Conservation (phyloP, 2,113 vertebrate genomes). For the Suricata suricatta region DNA sequence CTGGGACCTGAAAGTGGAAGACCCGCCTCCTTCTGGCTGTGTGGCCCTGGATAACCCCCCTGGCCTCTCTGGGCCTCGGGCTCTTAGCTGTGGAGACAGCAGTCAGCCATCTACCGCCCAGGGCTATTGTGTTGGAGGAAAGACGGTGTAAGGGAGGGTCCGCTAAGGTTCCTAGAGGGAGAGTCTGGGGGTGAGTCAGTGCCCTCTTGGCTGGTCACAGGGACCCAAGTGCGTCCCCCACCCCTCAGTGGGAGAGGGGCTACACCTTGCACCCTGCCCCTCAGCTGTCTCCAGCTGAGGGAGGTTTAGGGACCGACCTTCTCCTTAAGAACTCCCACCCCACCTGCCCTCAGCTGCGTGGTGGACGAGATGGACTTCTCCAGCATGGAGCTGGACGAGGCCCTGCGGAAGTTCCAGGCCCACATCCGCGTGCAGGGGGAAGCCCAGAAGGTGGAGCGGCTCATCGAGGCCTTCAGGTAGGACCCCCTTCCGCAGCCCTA, state of each 20-base stretch:
- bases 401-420: slow-evolving; percentile 97
- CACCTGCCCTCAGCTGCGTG: slow-evolving; percentile 89
- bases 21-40: neutral
- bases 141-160: too few species aligned
- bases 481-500: neutral
- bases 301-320: accelerated
- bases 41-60: too few species aligned
- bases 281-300: neutral
- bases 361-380: slow-evolving; percentile 99
- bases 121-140: neutral
- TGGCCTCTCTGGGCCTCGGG: neutral
- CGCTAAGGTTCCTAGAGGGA: neutral
- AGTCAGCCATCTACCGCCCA: neutral
- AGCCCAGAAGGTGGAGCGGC: slow-evolving; percentile 98
- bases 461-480: slow-evolving; percentile 99
- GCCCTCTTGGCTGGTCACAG: neutral
- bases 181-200: neutral
- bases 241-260: neutral
- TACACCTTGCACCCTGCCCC: too few species aligned
- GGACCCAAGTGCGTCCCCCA: too few species aligned
- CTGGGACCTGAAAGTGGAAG: neutral
- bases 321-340: neutral
- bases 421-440: slow-evolving; percentile 98
- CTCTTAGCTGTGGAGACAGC: too few species aligned
- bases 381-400: slow-evolving; percentile 97